Evolutionary conservation across 2,797 vertebrate genomes (phyloP).

Genomic region (Discoglossus pictus): DNA sequence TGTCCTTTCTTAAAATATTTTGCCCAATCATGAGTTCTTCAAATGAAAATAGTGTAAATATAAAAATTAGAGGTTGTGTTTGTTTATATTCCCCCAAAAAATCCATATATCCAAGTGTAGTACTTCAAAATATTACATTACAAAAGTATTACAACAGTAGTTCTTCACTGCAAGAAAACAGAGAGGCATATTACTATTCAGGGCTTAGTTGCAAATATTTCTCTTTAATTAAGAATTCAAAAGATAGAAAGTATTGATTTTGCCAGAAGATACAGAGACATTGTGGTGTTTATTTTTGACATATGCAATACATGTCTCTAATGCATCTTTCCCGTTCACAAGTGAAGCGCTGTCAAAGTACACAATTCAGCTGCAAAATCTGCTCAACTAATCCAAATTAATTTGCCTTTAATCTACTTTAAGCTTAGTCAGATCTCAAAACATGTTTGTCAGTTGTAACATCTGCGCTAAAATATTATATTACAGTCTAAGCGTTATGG

Average conservation of each 20-base stretch:
- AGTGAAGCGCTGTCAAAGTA: conserved; percentile 20
- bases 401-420: conserved; percentile 47
- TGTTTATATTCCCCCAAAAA: no score
- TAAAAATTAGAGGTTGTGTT: no score
- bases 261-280: neutral
- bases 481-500: conserved; percentile 33
- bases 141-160: no score
- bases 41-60: no score
- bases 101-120: no score
- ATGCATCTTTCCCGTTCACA: conserved; percentile 3
- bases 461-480: conserved; percentile 45
- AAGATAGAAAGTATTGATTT: neutral
- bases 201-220: no score
- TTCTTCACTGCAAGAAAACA: neutral
- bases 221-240: no score
- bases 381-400: conserved; percentile 46
- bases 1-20: no score
- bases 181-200: no score
- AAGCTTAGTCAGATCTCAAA: conserved; percentile 41
- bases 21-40: no score
- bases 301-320: neutral
- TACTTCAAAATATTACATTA: no score
- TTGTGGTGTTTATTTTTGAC: neutral
- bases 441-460: conserved; percentile 39
- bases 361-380: conserved; percentile 12